Percentiles rank a stretch among this genome's conserved stretches.
These are phyloP conservation scores for Pao palembangensis DNA, from an alignment of 2,113 vertebrate genomes.

Conservation along the genomic window DNA sequence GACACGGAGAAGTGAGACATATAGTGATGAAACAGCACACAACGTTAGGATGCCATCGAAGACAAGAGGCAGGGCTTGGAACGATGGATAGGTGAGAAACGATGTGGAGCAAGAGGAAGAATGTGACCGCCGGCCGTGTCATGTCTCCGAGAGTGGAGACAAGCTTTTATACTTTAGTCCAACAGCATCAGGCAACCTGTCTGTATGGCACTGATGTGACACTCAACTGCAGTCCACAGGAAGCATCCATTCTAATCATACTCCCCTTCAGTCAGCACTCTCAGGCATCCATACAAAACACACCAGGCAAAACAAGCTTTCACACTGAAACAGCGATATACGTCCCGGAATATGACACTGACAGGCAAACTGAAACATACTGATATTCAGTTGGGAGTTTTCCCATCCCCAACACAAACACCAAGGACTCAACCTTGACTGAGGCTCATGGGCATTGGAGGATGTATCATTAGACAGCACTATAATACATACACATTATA, in stretches of 20 bases:
- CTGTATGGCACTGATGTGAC: constrained; percentile 56
- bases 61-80: constrained; percentile 39
- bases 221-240: constrained; percentile 42
- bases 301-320: constrained; percentile 15
- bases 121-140: constrained; percentile 40
- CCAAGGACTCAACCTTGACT: constrained; percentile 24
- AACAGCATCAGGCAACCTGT: constrained; percentile 61
- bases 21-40: constrained; percentile 41
- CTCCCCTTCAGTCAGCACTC: constrained; percentile 26
- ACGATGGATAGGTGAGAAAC: constrained; percentile 40
- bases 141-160: constrained; percentile 21
- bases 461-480: constrained; percentile 19
- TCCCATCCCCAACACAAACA: constrained; percentile 2
- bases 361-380: constrained; percentile 7
- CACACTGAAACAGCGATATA: constrained; percentile 3
- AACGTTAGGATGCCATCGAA: constrained; percentile 26
- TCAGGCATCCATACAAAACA: constrained; percentile 25
- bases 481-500: constrained; percentile 20
- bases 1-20: constrained; percentile 24
- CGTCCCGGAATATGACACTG: constrained; percentile 11
- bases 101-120: constrained; percentile 22
- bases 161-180: constrained; percentile 56
- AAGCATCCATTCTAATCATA: constrained; percentile 62
- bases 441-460: constrained; percentile 8
- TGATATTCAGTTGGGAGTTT: constrained; percentile 2